phyloP scores from a whole-genome alignment of 35 echinoderm and acorn worm species.

The Ptychodera flava region DNA sequence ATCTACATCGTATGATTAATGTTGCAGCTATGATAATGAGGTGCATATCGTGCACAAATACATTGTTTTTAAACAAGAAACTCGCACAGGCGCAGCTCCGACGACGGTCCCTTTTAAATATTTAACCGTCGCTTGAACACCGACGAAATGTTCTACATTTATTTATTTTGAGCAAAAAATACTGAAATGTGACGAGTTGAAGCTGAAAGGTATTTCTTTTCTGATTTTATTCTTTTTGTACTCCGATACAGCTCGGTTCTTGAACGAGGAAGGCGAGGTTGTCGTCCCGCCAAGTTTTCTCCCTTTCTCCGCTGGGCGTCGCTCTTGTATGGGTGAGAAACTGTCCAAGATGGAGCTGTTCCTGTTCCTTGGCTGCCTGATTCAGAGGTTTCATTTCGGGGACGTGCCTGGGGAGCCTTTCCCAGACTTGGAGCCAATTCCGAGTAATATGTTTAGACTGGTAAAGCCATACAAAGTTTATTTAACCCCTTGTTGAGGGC shows the following conservation, averaged over 20 bases:
- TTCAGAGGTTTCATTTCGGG: constrained; percentile 59
- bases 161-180: too few species aligned
- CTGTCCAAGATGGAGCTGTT: constrained; percentile 80
- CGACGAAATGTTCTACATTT: too few species aligned
- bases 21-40: too few species aligned
- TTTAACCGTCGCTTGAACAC: too few species aligned
- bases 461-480: constrained; percentile 38
- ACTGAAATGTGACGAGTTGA: too few species aligned
- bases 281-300: constrained; percentile 68
- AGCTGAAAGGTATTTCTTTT: too few species aligned
- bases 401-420: constrained; percentile 42
- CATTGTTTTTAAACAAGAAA: too few species aligned
- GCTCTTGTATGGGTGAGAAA: constrained; percentile 65
- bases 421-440: constrained; percentile 63
- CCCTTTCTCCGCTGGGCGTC: constrained; percentile 71
- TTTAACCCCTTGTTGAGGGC: constrained; percentile 6
- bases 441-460: constrained; percentile 58
- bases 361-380: constrained; percentile 65
- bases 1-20: too few species aligned
- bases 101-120: too few species aligned
- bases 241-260: constrained; percentile 90
- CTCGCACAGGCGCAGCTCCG: too few species aligned
- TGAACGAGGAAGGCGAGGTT: constrained; percentile 58
- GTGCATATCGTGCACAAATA: too few species aligned
- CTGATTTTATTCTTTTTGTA: too few species aligned